Evolutionary conservation across 2,888 invertebrate genomes (phyloP), one percentile per base, ranked within the genome.

Genomic region (Drosophila rellima): DNA sequence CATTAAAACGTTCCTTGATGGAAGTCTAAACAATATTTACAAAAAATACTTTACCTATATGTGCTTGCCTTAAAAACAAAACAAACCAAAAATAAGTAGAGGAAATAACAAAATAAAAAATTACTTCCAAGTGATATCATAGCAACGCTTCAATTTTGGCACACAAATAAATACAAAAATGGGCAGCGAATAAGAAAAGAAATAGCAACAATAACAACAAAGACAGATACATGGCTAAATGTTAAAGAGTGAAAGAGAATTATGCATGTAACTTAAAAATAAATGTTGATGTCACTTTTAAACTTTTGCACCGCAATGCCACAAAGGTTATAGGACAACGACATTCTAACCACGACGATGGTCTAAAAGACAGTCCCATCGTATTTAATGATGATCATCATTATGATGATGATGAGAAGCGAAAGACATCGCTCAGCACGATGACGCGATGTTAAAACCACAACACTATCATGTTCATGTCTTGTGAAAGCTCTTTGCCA

Each of bases 261-360:
- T 55, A 59, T 54, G 69, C 54, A 71, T 71, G 77, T 68, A 79
- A 84, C 80, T 78, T 76, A 75, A 83, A 88, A 88, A 88, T 88
- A 89, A 84, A 87, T 65, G 85, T 87, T 83, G 87, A 89, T 85
- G 88, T 88, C 88, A 89, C 86, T 76, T 73, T 55, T 50, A 67
- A 82, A 70, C 61, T 59, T 71, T 59, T 71, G 60, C 63, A 60
- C 39, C 62, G 18, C 60, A 67, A 44, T 48, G 42, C 52, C 68
- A 39, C 54, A 79, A 84, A 88, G 88, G 89, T 89, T 84, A 88
- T 70, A 88, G 88, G 88, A 83, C 88, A 88, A 82, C 80, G 89
- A 81, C 82, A 70, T 66, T 74, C 74, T 50, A 50, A 47, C 45
- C 56, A 50, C 42, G 3, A 48, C 35, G 35, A 37, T 57, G 64